A percentile compares a stretch with the other conserved stretches of the same genome.
Conservation (phyloP, 2,113 vertebrate genomes). For the Prietella phreatophila region DNA sequence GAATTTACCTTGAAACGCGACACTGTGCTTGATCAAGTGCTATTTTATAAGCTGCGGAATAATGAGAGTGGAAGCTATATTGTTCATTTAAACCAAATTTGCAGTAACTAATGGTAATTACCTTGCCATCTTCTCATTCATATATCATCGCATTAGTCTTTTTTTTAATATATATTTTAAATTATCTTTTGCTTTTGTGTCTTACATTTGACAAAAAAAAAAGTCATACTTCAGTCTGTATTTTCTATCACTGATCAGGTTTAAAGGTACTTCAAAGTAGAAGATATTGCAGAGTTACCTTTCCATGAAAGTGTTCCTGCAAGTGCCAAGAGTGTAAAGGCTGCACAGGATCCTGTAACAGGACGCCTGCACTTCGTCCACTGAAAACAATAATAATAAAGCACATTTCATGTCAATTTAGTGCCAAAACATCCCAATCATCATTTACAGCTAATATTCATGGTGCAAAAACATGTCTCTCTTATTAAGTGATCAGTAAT, state of each 20-base stretch:
- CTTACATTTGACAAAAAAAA: neutral
- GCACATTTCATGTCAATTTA: neutral
- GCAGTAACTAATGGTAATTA: neutral
- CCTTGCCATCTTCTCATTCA: neutral
- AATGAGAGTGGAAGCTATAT: neutral
- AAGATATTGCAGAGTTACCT: conserved; percentile 72
- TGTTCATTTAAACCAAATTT: neutral
- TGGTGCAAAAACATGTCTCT: neutral
- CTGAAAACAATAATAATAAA: conserved; percentile 63
- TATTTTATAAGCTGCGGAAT: neutral
- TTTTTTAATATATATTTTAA: neutral
- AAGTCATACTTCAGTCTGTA: neutral
- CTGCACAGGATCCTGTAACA: conserved; percentile 89
- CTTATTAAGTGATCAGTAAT: neutral
- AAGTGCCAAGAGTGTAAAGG: conserved; percentile 87
- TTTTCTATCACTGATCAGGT: neutral
- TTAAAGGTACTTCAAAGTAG: neutral
- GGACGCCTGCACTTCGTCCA: conserved; percentile 85
- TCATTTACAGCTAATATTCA: neutral
- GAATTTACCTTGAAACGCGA: no score
- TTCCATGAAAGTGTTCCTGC: conserved; percentile 84
- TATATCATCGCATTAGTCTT: neutral
- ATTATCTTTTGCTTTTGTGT: neutral
- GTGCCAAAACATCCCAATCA: neutral
- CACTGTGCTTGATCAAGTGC: neutral